These are phyloP conservation scores for Drosophila koepferae DNA, from an alignment of 2,888 invertebrate species.

Conservation along the genomic window DNA sequence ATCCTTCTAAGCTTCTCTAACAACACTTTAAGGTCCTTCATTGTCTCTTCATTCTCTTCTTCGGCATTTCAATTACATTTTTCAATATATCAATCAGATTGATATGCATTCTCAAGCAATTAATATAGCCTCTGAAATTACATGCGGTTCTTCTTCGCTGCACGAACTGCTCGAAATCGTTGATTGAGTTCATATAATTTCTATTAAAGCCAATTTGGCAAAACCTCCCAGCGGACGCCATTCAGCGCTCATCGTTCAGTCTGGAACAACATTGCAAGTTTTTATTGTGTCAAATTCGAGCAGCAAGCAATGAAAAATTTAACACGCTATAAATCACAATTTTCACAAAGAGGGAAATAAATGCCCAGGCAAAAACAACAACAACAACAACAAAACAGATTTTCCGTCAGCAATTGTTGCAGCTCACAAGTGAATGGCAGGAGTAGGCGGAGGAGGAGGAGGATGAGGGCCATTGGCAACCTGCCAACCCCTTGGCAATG, in stretches of 20 bases:
- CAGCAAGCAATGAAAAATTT: constrained; percentile 75
- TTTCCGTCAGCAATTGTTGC: constrained; percentile 68
- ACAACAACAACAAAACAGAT: constrained; percentile 33
- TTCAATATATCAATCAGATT: background rate
- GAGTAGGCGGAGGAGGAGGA: constrained; percentile 6
- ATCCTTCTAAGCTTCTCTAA: background rate
- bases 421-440: constrained; percentile 25
- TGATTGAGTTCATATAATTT: constrained; percentile 77
- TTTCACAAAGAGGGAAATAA: constrained; percentile 43
- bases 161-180: background rate
- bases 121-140: background rate
- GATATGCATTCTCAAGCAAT: background rate
- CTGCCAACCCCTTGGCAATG: constrained; percentile 64
- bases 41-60: too few relatives aligned
- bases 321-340: constrained; percentile 80
- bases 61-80: background rate
- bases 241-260: background rate
- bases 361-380: background rate
- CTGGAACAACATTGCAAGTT: constrained; percentile 45
- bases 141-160: background rate
- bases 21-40: background rate
- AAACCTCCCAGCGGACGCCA: background rate
- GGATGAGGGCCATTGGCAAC: constrained; percentile 33
- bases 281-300: constrained; percentile 73
- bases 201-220: constrained; percentile 71